Percentiles rank a stretch among this genome's conserved stretches.
Evolutionary conservation across 1,140 invertebrate species (phyloP).

Genomic region (Drosophila ercepeae): DNA sequence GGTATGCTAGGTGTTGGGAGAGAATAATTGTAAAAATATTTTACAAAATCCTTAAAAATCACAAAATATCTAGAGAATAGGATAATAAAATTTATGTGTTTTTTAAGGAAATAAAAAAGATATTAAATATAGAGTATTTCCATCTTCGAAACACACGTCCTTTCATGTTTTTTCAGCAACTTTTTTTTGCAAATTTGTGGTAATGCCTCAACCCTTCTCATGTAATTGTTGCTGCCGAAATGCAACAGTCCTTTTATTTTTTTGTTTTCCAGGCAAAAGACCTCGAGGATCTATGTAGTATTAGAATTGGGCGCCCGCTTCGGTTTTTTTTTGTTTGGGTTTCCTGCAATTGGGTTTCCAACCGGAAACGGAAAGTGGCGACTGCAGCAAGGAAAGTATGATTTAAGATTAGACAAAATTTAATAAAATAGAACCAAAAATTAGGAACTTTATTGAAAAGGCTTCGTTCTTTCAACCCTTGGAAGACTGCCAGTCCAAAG

Average conservation of each 20-base stretch:
- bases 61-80: background rate
- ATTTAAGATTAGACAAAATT: no score
- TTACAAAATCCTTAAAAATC: background rate
- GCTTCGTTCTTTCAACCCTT: background rate
- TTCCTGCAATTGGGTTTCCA: conserved; percentile 65
- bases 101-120: no score
- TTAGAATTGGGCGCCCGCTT: conserved; percentile 67
- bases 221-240: conserved; percentile 38
- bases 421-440: background rate
- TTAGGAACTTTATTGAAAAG: background rate
- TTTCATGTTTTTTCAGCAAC: background rate
- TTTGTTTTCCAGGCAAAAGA: background rate
- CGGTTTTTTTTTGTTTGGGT: conserved; percentile 35
- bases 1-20: background rate
- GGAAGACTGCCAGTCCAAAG: background rate
- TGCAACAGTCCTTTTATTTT: conserved; percentile 24
- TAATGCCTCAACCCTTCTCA: background rate
- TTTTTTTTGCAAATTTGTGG: conserved; percentile 22
- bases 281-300: conserved; percentile 29
- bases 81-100: no score
- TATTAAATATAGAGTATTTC: background rate
- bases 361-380: conserved; percentile 68
- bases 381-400: no score
- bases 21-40: background rate
- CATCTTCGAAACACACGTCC: background rate